A percentile compares a stretch with the other conserved stretches of the same genome.
Conservation (phyloP, 1,140 invertebrate species). For the Hycleus cichorii region DNA sequence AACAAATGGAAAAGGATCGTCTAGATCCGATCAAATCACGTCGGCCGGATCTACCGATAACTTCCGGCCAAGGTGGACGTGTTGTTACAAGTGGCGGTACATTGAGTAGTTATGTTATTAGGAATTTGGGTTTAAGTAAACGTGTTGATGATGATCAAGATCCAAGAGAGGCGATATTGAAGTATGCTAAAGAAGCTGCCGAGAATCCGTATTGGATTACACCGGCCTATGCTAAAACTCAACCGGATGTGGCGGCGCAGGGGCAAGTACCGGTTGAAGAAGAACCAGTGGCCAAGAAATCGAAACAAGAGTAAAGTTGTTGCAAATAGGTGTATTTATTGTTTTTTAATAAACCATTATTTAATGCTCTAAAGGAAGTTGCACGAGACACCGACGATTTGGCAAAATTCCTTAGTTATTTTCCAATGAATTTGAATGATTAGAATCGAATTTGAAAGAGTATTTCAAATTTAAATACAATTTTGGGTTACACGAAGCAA, state of each 20-base stretch:
- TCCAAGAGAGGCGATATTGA: conserved; percentile 93
- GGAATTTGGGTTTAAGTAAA: conserved; percentile 90
- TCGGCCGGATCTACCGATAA: conserved; percentile 95
- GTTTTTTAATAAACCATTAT: too few relatives aligned
- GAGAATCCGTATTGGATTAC: conserved; percentile 97
- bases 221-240: conserved; percentile 81
- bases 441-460: too few relatives aligned
- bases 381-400: too few relatives aligned
- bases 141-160: conserved; percentile 93
- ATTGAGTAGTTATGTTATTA: conserved; percentile 93
- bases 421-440: too few relatives aligned
- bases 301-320: neutral
- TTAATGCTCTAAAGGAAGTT: too few relatives aligned
- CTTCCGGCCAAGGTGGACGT: conserved; percentile 82
- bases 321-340: too few relatives aligned
- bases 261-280: neutral
- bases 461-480: too few relatives aligned
- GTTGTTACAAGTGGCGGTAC: conserved; percentile 94
- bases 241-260: conserved; percentile 46
- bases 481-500: too few relatives aligned
- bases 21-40: conserved; percentile 88
- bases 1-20: conserved; percentile 86
- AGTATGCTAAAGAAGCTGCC: conserved; percentile 92
- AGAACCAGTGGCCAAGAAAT: neutral
- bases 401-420: too few relatives aligned